Conservation (phyloP, 2,113 vertebrate species). For the Rhinolophus sinicus region DNA sequence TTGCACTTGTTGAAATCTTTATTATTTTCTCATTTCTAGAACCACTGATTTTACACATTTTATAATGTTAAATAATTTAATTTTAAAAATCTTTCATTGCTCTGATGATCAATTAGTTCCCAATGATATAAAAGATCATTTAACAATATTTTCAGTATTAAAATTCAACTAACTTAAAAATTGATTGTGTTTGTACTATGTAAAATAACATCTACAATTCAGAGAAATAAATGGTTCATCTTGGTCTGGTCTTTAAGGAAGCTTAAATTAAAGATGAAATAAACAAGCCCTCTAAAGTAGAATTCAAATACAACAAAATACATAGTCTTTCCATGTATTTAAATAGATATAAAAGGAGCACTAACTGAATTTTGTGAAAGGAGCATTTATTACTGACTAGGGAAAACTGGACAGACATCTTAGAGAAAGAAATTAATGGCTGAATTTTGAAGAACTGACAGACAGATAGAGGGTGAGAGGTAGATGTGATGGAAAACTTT, state of each 20-base stretch:
- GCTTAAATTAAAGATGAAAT: not conserved
- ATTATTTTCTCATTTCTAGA: not conserved
- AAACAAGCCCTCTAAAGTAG: not conserved
- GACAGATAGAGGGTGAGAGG: not conserved
- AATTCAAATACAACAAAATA: not conserved
- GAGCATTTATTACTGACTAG: not conserved
- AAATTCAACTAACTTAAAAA: not conserved
- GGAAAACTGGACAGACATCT: not conserved
- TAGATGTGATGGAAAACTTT: not conserved
- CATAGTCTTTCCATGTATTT: not conserved
- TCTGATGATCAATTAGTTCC: not conserved
- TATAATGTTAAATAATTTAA: not conserved
- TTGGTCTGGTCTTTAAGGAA: not conserved
- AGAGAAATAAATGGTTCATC: not conserved
- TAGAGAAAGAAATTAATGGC: not conserved
- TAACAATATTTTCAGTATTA: conserved; percentile 8
- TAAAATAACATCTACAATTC: not conserved
- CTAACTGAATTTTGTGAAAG: not conserved
- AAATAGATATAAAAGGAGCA: not conserved
- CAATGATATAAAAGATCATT: not conserved
- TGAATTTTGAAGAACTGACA: not conserved
- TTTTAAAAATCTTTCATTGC: not conserved
- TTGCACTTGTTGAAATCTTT: conserved; percentile 7
- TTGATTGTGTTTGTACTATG: not conserved
- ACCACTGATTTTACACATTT: not conserved